phyloP scores from a whole-genome alignment of 2,797 vertebrate genomes.

The Rhynchotus rufescens region DNA sequence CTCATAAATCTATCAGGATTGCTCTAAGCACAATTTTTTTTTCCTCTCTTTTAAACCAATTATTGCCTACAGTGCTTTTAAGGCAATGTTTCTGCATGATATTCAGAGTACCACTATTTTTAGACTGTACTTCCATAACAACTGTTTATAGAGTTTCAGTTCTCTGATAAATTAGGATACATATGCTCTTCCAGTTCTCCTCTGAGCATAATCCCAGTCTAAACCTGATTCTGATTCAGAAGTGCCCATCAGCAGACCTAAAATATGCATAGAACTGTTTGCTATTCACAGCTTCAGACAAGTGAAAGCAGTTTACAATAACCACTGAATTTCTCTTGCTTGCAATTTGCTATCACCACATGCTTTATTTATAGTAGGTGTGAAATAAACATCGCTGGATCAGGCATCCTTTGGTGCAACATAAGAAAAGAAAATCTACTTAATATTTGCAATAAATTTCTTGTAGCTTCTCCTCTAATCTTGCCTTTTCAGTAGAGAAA shows the following conservation, averaged over 20 bases:
- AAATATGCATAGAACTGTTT: background rate
- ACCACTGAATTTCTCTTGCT: background rate
- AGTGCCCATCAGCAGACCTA: background rate
- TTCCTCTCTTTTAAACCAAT: background rate
- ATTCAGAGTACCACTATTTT: background rate
- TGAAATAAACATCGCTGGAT: slow-evolving; percentile 62
- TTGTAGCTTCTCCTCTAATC: background rate
- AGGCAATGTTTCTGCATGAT: background rate
- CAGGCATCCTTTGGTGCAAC: slow-evolving; percentile 36
- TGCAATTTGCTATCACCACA: slow-evolving; percentile 48
- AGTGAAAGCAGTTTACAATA: slow-evolving; percentile 35
- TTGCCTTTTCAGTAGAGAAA: background rate
- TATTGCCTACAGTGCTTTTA: background rate
- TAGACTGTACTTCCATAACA: background rate
- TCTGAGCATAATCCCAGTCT: background rate
- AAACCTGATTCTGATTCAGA: background rate
- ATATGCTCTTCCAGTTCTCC: background rate
- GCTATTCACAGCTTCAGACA: slow-evolving; percentile 35
- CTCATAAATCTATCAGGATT: background rate
- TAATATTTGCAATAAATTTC: slow-evolving; percentile 37
- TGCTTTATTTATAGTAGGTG: slow-evolving; percentile 55
- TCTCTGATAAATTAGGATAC: background rate
- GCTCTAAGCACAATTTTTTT: background rate
- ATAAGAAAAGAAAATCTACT: slow-evolving; percentile 25
- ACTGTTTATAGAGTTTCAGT: background rate